phyloP scores from a whole-genome alignment of 2,797 vertebrate genomes.

The Alca torda region DNA sequence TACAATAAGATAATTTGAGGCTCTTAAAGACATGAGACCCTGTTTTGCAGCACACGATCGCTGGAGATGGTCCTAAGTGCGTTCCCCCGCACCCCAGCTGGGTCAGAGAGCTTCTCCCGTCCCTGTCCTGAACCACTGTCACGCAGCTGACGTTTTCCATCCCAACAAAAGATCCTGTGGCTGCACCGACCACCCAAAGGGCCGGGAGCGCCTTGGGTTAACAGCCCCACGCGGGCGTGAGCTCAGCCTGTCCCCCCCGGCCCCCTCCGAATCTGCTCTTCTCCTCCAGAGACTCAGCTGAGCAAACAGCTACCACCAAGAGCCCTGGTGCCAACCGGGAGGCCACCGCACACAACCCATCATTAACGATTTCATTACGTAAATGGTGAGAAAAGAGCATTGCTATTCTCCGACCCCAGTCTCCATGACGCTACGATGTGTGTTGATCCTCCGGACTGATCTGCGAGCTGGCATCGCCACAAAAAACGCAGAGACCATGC shows the following conservation, averaged over 20 bases:
- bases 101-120: neutral
- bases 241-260: neutral
- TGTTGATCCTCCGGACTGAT: neutral
- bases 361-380: neutral
- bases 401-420: neutral
- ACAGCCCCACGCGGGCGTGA: accelerated
- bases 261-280: neutral
- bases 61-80: neutral
- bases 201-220: accelerated
- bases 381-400: neutral
- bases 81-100: neutral
- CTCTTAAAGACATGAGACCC: neutral
- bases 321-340: neutral
- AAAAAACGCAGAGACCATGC: accelerated
- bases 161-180: neutral
- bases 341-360: neutral
- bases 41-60: neutral
- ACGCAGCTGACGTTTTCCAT: neutral
- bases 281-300: neutral
- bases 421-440: neutral
- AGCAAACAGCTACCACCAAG: conserved; percentile 21
- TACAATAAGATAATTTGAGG: accelerated
- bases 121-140: neutral
- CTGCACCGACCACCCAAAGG: neutral
- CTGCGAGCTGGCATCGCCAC: accelerated